phyloP scores from a whole-genome alignment of 64 coral and sea anemone species.

The Stichodactyla mertensii region DNA sequence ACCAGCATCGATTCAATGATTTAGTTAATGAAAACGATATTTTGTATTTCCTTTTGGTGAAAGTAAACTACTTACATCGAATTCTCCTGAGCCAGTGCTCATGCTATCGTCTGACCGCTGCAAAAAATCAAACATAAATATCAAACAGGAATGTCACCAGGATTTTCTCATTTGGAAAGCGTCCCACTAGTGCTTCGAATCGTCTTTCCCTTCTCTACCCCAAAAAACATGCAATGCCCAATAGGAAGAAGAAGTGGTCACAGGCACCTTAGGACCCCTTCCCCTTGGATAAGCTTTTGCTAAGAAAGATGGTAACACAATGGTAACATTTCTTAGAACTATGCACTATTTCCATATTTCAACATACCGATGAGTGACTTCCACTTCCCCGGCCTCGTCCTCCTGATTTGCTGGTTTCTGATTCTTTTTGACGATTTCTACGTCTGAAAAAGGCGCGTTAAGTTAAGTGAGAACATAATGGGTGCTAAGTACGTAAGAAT shows the following conservation, averaged over 20 bases:
- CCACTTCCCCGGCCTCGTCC: not conserved
- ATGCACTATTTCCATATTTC: not conserved
- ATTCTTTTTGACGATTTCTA: conserved; percentile 8
- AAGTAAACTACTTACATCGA: conserved; percentile 10
- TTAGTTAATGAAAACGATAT: not conserved
- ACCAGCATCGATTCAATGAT: not conserved
- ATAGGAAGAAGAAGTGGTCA: too few relatives aligned
- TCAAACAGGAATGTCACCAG: too few relatives aligned
- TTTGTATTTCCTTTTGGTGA: not conserved
- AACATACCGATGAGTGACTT: not conserved
- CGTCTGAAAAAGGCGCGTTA: not conserved
- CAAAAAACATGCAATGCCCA: too few relatives aligned
- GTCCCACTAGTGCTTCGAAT: too few relatives aligned
- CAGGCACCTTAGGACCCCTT: too few relatives aligned
- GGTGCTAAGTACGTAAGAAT: too few relatives aligned
- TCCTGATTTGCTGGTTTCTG: not conserved
- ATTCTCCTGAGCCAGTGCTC: conserved; percentile 18
- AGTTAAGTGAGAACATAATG: not conserved
- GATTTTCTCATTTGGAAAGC: too few relatives aligned
- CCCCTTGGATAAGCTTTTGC: too few relatives aligned
- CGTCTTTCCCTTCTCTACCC: too few relatives aligned
- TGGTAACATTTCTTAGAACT: too few relatives aligned
- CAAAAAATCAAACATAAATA: not conserved
- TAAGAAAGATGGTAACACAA: too few relatives aligned
- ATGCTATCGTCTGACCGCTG: conserved; percentile 5